Evolutionary conservation across 2,888 invertebrate species (phyloP), one percentile per base, ranked within the genome.

Genomic region (Tetramorium bicarinatum): DNA sequence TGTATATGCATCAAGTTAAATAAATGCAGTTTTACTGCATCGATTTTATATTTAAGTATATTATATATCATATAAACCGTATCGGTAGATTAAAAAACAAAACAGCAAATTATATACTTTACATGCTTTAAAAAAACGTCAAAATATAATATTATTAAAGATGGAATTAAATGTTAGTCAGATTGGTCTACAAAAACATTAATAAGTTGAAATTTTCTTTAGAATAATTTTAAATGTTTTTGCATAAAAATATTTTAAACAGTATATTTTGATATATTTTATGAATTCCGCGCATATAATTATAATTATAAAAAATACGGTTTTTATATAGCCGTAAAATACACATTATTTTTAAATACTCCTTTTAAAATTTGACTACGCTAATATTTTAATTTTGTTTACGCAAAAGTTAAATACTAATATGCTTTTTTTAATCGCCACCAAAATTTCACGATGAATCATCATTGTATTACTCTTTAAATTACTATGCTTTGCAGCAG

Each of bases 31-130:
- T 75, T 61, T 47, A 75, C 4, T 15, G 21, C 2, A 3, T 49
- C 41, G 41, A 8, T 54, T 75, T 75, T 61, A 75, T 34, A n/a
- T 62, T 47, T 15, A 15, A 74, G 59, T 59, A 44, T 47, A 74
- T 59, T 3, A 34, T 34, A 34, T 4, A 34, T 34, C 4, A 4
- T 34, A 34, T 34, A 34, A 34, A 34, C 29, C 29, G 29, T 34
- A 34, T 34, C 29, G 29, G 29, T 34, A 34, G 29, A 34, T 34
- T 34, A 34, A 34, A 34, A 56, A 56, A 3, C 0, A 3, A 56
- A n/a, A 56, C 4, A 44, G 25, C 11, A 29, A 56, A 41, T 2
- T 54, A 54, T 21, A 2, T 56, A 56, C 3, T 25, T n/a, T 44
- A n/a, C 13, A 56, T 15, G 29, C n/a, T 59, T 44, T 8, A 29